phyloP scores from a whole-genome alignment of 1,140 invertebrate species.

The Coelopa frigida region DNA sequence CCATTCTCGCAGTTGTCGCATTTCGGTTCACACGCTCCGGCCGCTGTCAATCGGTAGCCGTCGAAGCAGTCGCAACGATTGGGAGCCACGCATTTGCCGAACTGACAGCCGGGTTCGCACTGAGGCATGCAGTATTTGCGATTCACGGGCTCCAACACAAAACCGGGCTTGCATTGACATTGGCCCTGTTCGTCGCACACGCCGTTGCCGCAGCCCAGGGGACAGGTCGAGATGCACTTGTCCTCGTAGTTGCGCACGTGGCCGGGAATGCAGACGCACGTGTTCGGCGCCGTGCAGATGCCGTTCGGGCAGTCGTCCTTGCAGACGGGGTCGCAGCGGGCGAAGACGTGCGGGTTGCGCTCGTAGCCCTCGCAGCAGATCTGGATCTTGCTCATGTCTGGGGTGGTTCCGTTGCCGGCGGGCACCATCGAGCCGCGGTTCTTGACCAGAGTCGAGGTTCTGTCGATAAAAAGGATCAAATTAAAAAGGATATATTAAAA shows the following conservation, averaged over 20 bases:
- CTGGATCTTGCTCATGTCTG: conserved; percentile 52
- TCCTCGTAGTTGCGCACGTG: conserved; percentile 46
- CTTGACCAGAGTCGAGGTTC: conserved; percentile 42
- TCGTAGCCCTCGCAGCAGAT: conserved; percentile 57
- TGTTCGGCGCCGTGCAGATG: conserved; percentile 52
- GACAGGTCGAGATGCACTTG: conserved; percentile 42
- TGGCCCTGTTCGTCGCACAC: conserved; percentile 45
- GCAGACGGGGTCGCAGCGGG: conserved; percentile 52
- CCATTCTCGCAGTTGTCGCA: conserved; percentile 48
- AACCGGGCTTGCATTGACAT: conserved; percentile 59
- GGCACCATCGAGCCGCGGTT: conserved; percentile 42
- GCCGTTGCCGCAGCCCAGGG: conserved; percentile 45
- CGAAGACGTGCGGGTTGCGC: conserved; percentile 50
- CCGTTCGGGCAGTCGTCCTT: conserved; percentile 51
- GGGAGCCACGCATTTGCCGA: conserved; percentile 52
- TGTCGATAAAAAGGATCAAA: conserved; percentile 13
- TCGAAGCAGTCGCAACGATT: conserved; percentile 48
- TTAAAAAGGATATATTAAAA: conserved; percentile 1
- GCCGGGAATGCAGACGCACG: conserved; percentile 52
- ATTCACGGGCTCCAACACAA: conserved; percentile 48
- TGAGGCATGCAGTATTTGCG: conserved; percentile 50
- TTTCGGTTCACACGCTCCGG: conserved; percentile 44
- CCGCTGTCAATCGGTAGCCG: conserved; percentile 39
- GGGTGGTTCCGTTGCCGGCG: conserved; percentile 51
- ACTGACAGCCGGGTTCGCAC: conserved; percentile 51